These are phyloP conservation scores for Prionace glauca DNA, from an alignment of 2,797 vertebrate genomes.

Conservation along the genomic window DNA sequence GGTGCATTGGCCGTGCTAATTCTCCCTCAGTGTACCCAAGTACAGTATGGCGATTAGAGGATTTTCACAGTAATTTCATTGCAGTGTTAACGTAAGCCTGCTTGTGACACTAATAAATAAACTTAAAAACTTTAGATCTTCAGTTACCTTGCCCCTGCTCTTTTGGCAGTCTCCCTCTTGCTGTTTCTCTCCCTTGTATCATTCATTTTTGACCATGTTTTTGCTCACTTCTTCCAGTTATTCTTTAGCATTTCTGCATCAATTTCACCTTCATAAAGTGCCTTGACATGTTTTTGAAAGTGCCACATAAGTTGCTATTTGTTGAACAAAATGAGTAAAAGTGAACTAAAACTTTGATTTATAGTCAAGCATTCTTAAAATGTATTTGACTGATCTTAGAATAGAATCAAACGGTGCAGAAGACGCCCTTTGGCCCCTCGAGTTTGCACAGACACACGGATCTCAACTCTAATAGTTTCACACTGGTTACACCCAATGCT, in stretches of 20 bases:
- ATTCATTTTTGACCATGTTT: not conserved
- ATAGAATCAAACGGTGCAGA: too few species aligned
- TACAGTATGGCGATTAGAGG: too few species aligned
- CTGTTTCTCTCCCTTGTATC: not conserved
- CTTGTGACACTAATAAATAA: too few species aligned
- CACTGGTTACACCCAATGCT: not conserved
- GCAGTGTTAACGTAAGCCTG: too few species aligned
- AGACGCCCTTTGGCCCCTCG: too few species aligned
- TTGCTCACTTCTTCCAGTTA: not conserved
- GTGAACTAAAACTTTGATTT: not conserved
- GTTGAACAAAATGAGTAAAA: not conserved
- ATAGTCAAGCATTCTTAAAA: not conserved
- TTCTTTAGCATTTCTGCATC: not conserved
- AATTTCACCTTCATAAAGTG: not conserved
- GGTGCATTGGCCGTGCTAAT: too few species aligned
- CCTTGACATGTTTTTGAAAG: not conserved
- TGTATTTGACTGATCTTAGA: not conserved
- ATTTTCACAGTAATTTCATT: too few species aligned
- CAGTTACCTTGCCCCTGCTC: not conserved
- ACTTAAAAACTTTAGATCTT: not conserved
- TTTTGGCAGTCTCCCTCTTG: not conserved
- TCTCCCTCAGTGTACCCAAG: too few species aligned
- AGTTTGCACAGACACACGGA: too few species aligned
- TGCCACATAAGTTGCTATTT: not conserved
- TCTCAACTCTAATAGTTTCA: not conserved